These are phyloP conservation scores for Pygoscelis adeliae DNA, from an alignment of 2,113 vertebrate species.

Conservation along the genomic window DNA sequence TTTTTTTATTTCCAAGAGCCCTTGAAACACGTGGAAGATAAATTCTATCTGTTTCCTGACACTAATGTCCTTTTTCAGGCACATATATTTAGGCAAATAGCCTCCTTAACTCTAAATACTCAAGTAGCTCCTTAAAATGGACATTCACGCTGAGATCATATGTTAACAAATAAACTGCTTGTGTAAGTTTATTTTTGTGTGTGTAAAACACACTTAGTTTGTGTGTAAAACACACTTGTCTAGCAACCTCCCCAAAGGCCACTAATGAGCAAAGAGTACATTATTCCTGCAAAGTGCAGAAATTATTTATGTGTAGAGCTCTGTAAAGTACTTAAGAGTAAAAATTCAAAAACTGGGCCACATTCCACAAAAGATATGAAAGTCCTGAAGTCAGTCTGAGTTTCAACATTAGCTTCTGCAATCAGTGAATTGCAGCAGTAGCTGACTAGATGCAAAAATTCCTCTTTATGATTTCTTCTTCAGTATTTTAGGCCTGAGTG, in stretches of 20 bases:
- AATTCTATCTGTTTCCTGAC: not conserved
- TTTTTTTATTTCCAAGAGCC: not conserved
- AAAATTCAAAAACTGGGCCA: not conserved
- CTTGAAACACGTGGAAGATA: not conserved
- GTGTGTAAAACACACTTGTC: not conserved
- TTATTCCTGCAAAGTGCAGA: not conserved
- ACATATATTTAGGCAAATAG: not conserved
- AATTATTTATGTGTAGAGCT: not conserved
- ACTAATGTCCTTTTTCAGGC: not conserved
- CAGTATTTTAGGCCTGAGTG: not conserved
- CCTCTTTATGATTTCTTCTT: not conserved
- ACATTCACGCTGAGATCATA: not conserved
- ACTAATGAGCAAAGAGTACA: not conserved
- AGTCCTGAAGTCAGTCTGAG: not conserved
- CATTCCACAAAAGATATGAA: not conserved
- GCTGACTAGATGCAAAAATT: not conserved
- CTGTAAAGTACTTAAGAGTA: not conserved
- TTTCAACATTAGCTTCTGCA: not conserved
- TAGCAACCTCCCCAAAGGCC: not conserved
- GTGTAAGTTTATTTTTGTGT: not conserved
- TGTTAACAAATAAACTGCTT: not conserved
- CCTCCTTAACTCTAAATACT: not conserved
- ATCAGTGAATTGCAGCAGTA: not conserved
- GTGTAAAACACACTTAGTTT: too few species aligned
- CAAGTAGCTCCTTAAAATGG: not conserved